These are phyloP conservation scores for Punctoribates punctum DNA, from an alignment of 2,888 invertebrate species.

Conservation along the genomic window DNA sequence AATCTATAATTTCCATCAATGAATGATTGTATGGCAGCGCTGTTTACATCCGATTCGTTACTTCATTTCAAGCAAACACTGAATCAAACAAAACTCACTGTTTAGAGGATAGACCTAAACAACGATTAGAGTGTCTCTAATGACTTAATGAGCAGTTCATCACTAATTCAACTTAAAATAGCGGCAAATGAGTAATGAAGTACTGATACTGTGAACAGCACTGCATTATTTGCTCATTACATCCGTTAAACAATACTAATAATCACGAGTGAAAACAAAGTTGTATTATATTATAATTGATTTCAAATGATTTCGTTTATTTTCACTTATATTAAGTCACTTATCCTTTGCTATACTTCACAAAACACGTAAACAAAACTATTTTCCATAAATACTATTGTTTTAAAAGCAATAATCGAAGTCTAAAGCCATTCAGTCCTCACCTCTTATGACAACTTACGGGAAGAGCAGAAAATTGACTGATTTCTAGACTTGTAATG, in stretches of 20 bases:
- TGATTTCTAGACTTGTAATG: constrained; percentile 9
- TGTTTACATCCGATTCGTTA: constrained; percentile 22
- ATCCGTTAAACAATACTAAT: not conserved
- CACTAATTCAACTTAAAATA: not conserved
- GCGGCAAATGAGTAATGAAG: constrained; percentile 8
- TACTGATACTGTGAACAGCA: constrained; percentile 23
- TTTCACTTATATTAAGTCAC: constrained; percentile 34
- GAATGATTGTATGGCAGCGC: constrained; percentile 24
- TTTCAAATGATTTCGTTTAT: not conserved
- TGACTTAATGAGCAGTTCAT: not conserved
- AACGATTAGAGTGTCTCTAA: too few species aligned
- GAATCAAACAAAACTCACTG: too few species aligned
- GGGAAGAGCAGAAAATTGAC: not conserved
- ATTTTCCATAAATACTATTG: constrained; percentile 22
- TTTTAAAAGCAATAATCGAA: constrained; percentile 33
- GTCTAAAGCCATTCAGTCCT: too few species aligned
- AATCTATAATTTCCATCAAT: not conserved
- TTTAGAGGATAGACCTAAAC: too few species aligned
- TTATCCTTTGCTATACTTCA: constrained; percentile 17
- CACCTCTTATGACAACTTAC: too few species aligned
- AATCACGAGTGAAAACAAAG: constrained; percentile 28
- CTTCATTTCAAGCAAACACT: constrained; percentile 24
- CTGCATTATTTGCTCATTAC: constrained; percentile 36
- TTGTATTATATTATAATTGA: not conserved
- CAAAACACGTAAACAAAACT: not conserved